Base-by-base conservation (phyloP, 2,113 vertebrate species). In the Chloroceryle aenea region DNA sequence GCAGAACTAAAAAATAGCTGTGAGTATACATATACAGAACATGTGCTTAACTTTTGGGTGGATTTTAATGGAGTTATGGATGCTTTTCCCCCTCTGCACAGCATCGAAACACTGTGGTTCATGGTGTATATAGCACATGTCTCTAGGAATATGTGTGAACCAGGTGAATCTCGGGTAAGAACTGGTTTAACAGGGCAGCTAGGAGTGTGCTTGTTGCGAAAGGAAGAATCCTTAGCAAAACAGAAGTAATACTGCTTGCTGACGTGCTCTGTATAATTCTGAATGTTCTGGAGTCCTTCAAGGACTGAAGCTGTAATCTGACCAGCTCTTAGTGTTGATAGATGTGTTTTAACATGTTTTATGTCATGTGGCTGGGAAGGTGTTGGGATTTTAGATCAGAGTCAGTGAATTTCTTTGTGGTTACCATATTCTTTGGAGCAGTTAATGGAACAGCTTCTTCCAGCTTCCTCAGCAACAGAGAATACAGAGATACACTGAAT, bases 221-320 rank as follows among this genome's bases (percentile, higher is more conserved):
- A 50, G 45, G 34, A 56, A 4, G 32, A 0, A 22, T 81, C 7
- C 29, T 38, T 26, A 29, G 40, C 27, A 23, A 42, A 17, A 19
- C 1, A 42, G 45, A 66, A 30, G 42, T 4, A 47, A 2, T 36
- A 34, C 30, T 42, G 30, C 50, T 73, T 42, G 25, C 36, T 62
- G 55, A 8, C 0, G 0, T 4, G 1, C 13, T 23, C 10, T 21
- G 11, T 80, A 5, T 13, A 8, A 22, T 40, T 64, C 25, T 40
- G 43, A 77, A 30, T 22, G 32, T 73, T 68, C 68, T 85, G 29
- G 14, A 79, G 29, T 55, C 47, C 23, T 71, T 45, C 7, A 29
- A 34, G 63, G 32, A 29, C 58, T 78, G 76, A 48, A 76, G 47
- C n/a, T 81, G 18, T 68, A 14, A 47, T 27, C 30, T 50, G 30